phyloP scores from a whole-genome alignment of 2,797 vertebrate species.

The Gobio occitaniae region DNA sequence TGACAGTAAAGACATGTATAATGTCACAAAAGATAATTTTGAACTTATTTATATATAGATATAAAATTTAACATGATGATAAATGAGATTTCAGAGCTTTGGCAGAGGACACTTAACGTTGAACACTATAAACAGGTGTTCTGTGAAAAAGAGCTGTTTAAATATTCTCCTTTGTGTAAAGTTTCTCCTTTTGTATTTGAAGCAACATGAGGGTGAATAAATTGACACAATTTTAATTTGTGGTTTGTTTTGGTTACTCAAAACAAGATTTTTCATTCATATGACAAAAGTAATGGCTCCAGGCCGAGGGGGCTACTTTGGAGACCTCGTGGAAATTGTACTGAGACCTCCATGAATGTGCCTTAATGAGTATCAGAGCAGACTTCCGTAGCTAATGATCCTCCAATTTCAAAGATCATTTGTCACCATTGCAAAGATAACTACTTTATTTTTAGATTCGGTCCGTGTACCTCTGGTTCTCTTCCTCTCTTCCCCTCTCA shows the following conservation, averaged over 20 bases:
- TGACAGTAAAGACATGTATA: not conserved
- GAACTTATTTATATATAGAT: not conserved
- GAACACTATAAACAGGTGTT: not conserved
- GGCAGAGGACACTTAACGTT: not conserved
- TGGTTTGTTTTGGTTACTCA: conserved; percentile 6
- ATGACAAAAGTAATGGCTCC: not conserved
- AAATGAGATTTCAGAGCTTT: not conserved
- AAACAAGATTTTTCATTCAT: not conserved
- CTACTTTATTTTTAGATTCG: conserved; percentile 43
- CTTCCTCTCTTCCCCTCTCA: not conserved
- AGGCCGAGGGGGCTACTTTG: not conserved
- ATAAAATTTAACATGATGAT: not conserved
- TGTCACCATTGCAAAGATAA: conserved; percentile 52
- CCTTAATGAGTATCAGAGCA: conserved; percentile 34
- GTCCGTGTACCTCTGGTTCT: conserved; percentile 15
- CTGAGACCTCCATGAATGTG: conserved; percentile 45
- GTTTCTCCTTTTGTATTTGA: not conserved
- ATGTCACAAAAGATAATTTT: not conserved
- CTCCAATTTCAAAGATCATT: conserved; percentile 42
- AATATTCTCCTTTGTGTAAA: not conserved
- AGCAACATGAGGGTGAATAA: not conserved
- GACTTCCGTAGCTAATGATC: conserved; percentile 46
- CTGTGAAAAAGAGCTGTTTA: not conserved
- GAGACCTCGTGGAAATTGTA: conserved; percentile 28
- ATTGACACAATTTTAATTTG: not conserved